Evolutionary conservation across 1,140 invertebrate species (phyloP).

Genomic region (Lucilia cuprina): DNA sequence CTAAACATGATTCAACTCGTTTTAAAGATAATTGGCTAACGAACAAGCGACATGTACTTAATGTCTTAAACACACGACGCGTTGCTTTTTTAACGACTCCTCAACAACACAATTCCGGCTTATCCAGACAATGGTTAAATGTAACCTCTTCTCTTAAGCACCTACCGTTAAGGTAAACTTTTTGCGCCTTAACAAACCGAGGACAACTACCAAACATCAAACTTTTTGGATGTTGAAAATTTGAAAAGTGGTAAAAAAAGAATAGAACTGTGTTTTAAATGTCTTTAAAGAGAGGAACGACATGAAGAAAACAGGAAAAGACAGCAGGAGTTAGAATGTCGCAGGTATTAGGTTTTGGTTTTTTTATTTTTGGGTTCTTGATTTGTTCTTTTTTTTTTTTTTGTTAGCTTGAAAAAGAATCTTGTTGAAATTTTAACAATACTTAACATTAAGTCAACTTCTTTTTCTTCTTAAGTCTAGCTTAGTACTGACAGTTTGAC

Average conservation of each 20-base stretch:
- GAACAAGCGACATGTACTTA: conserved; percentile 22
- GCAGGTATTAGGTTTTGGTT: not conserved
- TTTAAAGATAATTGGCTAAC: conserved; percentile 28
- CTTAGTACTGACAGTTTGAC: conserved; percentile 20
- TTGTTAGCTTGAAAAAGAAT: not conserved
- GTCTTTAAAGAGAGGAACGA: not conserved
- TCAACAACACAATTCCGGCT: conserved; percentile 4
- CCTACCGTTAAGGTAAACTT: conserved; percentile 1
- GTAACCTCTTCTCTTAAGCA: not conserved
- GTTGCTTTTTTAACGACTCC: not conserved
- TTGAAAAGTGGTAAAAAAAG: no score
- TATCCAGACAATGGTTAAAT: conserved; percentile 14
- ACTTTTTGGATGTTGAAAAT: not conserved
- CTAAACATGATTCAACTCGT: not conserved
- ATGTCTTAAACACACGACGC: not conserved
- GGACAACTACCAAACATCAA: not conserved
- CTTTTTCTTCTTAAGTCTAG: not conserved
- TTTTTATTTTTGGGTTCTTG: not conserved
- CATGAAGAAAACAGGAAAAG: not conserved
- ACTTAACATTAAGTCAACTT: not conserved
- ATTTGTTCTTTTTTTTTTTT: not conserved
- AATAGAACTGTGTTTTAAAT: not conserved
- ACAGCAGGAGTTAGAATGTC: conserved; percentile 17
- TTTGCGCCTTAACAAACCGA: not conserved
- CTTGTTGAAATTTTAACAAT: not conserved